Base-by-base conservation (phyloP, 1,140 invertebrate genomes). In the Theocolax elegans region DNA sequence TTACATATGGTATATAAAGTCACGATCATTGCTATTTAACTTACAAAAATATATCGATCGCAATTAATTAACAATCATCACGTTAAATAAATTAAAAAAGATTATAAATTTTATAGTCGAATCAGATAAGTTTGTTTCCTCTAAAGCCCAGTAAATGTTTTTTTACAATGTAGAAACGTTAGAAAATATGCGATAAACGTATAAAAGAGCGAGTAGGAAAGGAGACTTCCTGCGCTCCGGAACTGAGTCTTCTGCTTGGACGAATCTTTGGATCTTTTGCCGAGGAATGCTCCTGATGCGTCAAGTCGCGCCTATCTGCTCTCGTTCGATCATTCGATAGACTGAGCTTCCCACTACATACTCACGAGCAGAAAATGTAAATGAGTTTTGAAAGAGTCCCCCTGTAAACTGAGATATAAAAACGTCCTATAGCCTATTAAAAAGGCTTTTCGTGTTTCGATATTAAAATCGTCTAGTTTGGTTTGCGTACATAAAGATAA, bases 211-310 rank as follows among this genome's bases (percentile, higher is more conserved):
- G 13, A 19, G 35, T 12, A 56, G 56, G n/a, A n/a, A n/a, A n/a
- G n/a, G n/a, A 12, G 56, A 59, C 56, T n/a, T n/a, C n/a, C n/a
- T 42, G 3, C 29, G 8, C 17, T 54, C 15, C 27, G 2, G 25
- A 31, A 54, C 2, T 25, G 35, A 44, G 44, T n/a, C 40, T 58
- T 27, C 10, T 58, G 19, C n/a, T n/a, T n/a, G n/a, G n/a, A n/a
- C n/a, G n/a, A n/a, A 6, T 44, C 38, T 13, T 66, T 54, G 25
- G 49, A 42, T 66, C 38, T 53, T 54, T 42, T 17, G 35, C 63
- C 38, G 64, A 27, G 64, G 53, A 58, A 67, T 67, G 64, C 53
- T 13, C 53, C 27, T 38, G 53, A 42, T 25, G 64, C 58, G 64
- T 67, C 25, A 58, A 38, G 25, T 56, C 54, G 27, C 64, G 42